These are phyloP conservation scores for Malurus leucopterus DNA, from an alignment of 2,797 vertebrate species.

Conservation along the genomic window DNA sequence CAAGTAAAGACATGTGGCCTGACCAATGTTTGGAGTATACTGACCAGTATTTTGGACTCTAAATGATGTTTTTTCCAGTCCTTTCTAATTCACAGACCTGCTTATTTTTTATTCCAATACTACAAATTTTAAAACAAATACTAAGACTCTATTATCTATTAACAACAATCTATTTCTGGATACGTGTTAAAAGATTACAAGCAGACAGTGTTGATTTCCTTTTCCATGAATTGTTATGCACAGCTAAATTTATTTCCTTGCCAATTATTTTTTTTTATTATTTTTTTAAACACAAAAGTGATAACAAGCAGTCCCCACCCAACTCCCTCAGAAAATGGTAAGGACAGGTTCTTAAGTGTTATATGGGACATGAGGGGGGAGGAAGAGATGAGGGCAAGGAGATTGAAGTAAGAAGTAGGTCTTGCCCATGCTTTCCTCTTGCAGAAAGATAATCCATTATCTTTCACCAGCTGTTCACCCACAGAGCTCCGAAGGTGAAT, in stretches of 20 bases:
- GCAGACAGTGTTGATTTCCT: slow-evolving; percentile 50
- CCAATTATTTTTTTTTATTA: neutral
- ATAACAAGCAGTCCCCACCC: slow-evolving; percentile 60
- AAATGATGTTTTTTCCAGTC: neutral
- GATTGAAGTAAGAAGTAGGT: slow-evolving; percentile 71
- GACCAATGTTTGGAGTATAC: neutral
- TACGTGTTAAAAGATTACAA: slow-evolving; percentile 43
- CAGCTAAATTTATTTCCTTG: slow-evolving; percentile 41
- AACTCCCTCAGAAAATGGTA: neutral
- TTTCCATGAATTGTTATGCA: slow-evolving; percentile 37
- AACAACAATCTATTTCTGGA: slow-evolving; percentile 23
- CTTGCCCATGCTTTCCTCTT: slow-evolving; percentile 40
- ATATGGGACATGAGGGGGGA: slow-evolving; percentile 16
- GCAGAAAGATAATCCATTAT: slow-evolving; percentile 74
- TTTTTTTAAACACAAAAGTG: neutral
- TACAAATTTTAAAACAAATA: neutral
- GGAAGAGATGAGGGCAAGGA: slow-evolving; percentile 32
- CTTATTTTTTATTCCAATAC: neutral
- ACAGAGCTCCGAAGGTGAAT: slow-evolving; percentile 18
- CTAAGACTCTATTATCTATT: neutral
- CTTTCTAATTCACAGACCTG: neutral
- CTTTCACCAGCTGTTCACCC: slow-evolving; percentile 74
- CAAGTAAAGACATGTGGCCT: neutral
- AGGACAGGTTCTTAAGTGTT: neutral
- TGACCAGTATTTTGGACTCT: neutral